phyloP scores from a whole-genome alignment of 1,140 invertebrate species.

The Drosophila rufa region DNA sequence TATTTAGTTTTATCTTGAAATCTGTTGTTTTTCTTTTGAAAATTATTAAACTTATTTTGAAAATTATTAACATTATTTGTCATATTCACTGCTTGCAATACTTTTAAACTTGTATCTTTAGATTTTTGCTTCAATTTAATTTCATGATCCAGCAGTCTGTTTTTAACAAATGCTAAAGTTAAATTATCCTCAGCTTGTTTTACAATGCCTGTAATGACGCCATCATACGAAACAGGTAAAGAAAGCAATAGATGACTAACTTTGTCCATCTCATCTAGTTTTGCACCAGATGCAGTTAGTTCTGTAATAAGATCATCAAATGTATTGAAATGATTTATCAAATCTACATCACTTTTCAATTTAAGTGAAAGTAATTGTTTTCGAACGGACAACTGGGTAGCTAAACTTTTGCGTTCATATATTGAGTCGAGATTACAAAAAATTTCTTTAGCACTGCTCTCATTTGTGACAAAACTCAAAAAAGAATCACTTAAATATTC shows the following conservation, averaged over 20 bases:
- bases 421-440: constrained; percentile 73
- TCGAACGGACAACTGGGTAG: constrained; percentile 64
- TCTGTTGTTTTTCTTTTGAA: constrained; percentile 6
- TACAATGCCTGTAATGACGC: too few relatives aligned
- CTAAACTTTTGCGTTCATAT: constrained; percentile 81
- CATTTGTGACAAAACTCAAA: constrained; percentile 66
- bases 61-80: background rate
- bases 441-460: constrained; percentile 67
- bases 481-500: constrained; percentile 77
- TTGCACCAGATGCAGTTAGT: too few relatives aligned
- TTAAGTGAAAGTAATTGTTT: constrained; percentile 9
- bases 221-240: too few relatives aligned
- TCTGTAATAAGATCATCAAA: too few relatives aligned
- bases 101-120: constrained; percentile 57
- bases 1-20: constrained; percentile 5
- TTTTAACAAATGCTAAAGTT: constrained; percentile 78
- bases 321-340: too few relatives aligned
- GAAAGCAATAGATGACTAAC: too few relatives aligned
- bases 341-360: too few relatives aligned
- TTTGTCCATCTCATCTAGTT: too few relatives aligned
- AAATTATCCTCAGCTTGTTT: too few relatives aligned
- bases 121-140: constrained; percentile 69
- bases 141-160: constrained; percentile 80
- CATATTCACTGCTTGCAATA: constrained; percentile 34
- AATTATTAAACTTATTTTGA: background rate